Evolutionary conservation across 2,888 invertebrate genomes (phyloP).

Genomic region (Leptinotarsa rubiginosa): DNA sequence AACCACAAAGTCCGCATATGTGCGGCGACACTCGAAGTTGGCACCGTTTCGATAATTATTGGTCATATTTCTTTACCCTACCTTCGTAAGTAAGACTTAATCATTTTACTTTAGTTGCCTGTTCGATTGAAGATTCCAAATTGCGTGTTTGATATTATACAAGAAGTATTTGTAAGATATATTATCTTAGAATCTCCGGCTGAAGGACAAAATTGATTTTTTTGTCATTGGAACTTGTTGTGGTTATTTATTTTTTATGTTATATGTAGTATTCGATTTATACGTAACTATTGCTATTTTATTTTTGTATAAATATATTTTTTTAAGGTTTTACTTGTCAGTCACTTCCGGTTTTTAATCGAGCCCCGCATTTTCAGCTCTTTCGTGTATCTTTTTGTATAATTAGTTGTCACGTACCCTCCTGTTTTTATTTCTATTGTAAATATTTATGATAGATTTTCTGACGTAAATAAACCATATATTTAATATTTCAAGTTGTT

Average conservation of each 20-base stretch:
- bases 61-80: conserved; percentile 28
- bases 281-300: conserved; percentile 31
- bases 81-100: conserved; percentile 32
- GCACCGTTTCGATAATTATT: neutral
- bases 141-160: conserved; percentile 44
- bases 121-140: conserved; percentile 39
- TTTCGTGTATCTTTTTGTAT: conserved; percentile 43
- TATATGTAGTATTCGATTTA: conserved; percentile 29
- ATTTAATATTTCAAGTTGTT: conserved; percentile 41
- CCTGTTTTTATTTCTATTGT: conserved; percentile 45
- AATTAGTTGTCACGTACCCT: conserved; percentile 42
- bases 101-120: conserved; percentile 26
- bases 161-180: conserved; percentile 45
- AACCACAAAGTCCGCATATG: neutral
- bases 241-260: conserved; percentile 40
- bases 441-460: conserved; percentile 50
- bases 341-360: conserved; percentile 24
- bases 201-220: conserved; percentile 23
- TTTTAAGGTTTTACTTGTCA: conserved; percentile 30
- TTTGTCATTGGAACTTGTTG: conserved; percentile 22
- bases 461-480: conserved; percentile 53
- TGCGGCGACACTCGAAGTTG: neutral
- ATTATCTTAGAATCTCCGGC: conserved; percentile 39
- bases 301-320: conserved; percentile 38
- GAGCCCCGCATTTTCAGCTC: conserved; percentile 30